These are phyloP conservation scores for Bombus soroeensis DNA, from an alignment of 1,140 invertebrate species.

Conservation along the genomic window DNA sequence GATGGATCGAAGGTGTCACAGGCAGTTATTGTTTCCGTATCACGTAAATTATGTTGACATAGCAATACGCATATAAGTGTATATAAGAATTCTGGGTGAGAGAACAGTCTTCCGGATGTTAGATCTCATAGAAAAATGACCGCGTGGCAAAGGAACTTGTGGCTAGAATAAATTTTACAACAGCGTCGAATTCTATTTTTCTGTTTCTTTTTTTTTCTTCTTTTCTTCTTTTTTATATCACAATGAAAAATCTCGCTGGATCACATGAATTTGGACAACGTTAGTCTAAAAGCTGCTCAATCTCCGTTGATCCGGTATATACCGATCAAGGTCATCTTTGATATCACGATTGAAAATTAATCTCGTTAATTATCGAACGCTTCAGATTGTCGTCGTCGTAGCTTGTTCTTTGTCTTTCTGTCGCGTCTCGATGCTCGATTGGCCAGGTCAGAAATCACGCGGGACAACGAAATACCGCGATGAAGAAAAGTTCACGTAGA, in stretches of 20 bases:
- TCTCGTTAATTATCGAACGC: constrained; percentile 36
- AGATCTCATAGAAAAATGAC: constrained; percentile 39
- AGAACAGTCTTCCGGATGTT: constrained; percentile 31
- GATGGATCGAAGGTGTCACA: constrained; percentile 3
- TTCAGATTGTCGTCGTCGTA: constrained; percentile 38
- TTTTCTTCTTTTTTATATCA: not conserved
- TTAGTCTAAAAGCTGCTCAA: not conserved
- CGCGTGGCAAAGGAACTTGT: constrained; percentile 28
- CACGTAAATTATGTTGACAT: constrained; percentile 15
- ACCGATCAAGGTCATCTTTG: not conserved
- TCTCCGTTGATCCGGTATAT: not conserved
- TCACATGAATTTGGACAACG: constrained; percentile 1
- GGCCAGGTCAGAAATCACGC: not conserved
- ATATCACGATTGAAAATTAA: not conserved
- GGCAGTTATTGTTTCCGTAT: constrained; percentile 40
- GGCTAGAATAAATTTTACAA: not conserved
- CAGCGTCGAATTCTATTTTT: not conserved
- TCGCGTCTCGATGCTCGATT: not conserved
- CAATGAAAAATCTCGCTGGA: constrained; percentile 11
- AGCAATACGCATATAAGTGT: not conserved
- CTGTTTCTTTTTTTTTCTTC: not conserved
- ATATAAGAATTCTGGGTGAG: constrained; percentile 23
- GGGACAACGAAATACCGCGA: not conserved
- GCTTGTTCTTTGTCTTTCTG: not conserved
- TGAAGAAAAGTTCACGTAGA: not conserved